These are phyloP conservation scores for Tragelaphus buxtoni DNA, from an alignment of 2,113 vertebrate genomes.

Conservation along the genomic window DNA sequence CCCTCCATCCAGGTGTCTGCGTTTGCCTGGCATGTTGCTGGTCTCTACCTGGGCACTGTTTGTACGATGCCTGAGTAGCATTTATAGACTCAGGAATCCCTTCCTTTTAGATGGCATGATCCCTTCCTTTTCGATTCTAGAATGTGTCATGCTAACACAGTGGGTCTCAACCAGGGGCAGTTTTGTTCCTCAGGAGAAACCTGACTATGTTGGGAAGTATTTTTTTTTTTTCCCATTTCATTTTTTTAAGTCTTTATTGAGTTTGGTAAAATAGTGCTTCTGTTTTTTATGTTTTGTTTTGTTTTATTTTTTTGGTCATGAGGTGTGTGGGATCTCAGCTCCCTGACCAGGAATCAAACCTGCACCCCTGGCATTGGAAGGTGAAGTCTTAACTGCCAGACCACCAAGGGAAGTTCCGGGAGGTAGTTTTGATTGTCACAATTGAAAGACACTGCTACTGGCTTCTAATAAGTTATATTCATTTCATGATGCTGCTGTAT, in stretches of 20 bases:
- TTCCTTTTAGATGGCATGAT: not conserved
- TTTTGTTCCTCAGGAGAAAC: not conserved
- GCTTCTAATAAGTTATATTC: not conserved
- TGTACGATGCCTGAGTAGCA: not conserved
- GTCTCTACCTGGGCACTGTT: not conserved
- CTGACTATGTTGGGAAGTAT: not conserved
- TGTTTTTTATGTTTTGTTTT: not conserved
- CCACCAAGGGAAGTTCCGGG: not conserved
- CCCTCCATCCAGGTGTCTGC: not conserved
- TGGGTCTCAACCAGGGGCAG: not conserved
- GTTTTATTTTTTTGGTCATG: not conserved
- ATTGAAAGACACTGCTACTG: not conserved
- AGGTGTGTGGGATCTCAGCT: not conserved
- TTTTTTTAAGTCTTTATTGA: not conserved
- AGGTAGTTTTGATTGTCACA: not conserved
- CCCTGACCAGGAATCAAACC: not conserved
- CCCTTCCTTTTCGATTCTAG: not conserved
- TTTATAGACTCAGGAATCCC: accelerated
- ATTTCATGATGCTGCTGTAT: not conserved
- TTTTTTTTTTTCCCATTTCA: not conserved
- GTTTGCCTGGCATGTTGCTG: not conserved
- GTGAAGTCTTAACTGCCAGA: not conserved
- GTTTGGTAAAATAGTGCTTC: not conserved
- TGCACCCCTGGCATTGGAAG: not conserved
- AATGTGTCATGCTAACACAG: not conserved